Percentiles rank a stretch among this genome's conserved stretches.
These are phyloP conservation scores for Mercenaria mercenaria DNA, from an alignment of 1,140 invertebrate species.

Conservation along the genomic window DNA sequence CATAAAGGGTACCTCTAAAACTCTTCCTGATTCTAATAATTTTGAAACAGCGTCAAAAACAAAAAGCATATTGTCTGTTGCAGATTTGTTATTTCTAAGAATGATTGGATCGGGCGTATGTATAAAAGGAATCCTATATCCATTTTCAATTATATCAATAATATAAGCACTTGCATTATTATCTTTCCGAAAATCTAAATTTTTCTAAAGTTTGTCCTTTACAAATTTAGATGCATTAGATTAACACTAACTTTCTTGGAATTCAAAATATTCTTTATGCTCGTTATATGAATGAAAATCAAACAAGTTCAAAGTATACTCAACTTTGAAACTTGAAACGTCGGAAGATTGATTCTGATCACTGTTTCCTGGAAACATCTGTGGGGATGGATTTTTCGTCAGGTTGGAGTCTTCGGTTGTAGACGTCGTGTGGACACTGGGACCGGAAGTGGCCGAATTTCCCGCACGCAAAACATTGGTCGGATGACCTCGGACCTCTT, in stretches of 20 bases:
- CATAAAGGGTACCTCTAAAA: not conserved
- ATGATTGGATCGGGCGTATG: not conserved
- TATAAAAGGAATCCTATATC: not conserved
- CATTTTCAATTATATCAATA: constrained; percentile 6
- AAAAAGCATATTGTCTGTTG: not conserved
- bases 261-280: not conserved
- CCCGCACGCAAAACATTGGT: not conserved
- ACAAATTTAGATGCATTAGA: not conserved
- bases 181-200: not conserved
- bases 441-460: not conserved
- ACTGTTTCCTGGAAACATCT: not conserved
- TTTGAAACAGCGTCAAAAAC: not conserved
- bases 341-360: not conserved
- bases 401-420: not conserved
- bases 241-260: not conserved
- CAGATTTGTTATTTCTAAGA: not conserved
- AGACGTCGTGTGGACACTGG: not conserved
- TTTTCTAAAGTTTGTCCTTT: not conserved
- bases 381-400: not conserved
- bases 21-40: not conserved
- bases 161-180: not conserved
- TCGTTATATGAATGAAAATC: not conserved
- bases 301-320: not conserved
- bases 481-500: not conserved
- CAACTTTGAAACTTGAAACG: not conserved